Base-by-base conservation (phyloP, 2,113 vertebrate genomes). In the Paramisgurnus dabryanus region DNA sequence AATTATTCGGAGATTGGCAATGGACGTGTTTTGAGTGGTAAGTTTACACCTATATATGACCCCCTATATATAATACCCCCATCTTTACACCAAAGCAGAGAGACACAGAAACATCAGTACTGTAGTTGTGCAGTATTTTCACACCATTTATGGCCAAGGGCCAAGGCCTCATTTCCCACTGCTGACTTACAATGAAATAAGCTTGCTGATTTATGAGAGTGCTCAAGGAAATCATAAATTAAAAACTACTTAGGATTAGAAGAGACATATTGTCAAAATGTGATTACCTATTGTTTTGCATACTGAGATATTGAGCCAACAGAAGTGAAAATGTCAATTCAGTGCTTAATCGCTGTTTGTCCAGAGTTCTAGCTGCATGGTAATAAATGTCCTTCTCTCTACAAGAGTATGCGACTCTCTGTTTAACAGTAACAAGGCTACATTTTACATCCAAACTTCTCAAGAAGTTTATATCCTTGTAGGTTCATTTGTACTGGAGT, bases 161-260 rank as follows among this genome's bases (percentile, higher is more conserved):
- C 73, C 60, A 75, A 61, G 18, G 58, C 22, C 75, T 77, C 27
- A 50, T 66, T 77, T 27, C 49, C 27, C 27, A 77, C 8, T 5
- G 22, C 61, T 53, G 27, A 61, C 27, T 50, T 18, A 41, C 61
- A 77, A 15, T 66, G 60, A 77, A 77, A 77, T 77, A 77, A 77
- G 63, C 63, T 67, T 41, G 5, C 47, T 77, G 75, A 77, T 77
- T 77, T 77, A 77, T 66, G 60, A 77, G 45, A 77, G 39, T 55
- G 17, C 75, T 77, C 63, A 55, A 40, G 63, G 63, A 66, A 66
- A 55, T 27, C 61, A 77, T 77, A 77, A 77, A 77, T 77, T 77
- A 77, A 77, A 77, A 77, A 65, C 45, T 77, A 53, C 45, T 76
- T 55, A 67, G 75, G 75, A 66, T 77, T 77, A 66, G 63, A 77